phyloP scores from a whole-genome alignment of 2,113 vertebrate species.

The Leptosomus discolor region DNA sequence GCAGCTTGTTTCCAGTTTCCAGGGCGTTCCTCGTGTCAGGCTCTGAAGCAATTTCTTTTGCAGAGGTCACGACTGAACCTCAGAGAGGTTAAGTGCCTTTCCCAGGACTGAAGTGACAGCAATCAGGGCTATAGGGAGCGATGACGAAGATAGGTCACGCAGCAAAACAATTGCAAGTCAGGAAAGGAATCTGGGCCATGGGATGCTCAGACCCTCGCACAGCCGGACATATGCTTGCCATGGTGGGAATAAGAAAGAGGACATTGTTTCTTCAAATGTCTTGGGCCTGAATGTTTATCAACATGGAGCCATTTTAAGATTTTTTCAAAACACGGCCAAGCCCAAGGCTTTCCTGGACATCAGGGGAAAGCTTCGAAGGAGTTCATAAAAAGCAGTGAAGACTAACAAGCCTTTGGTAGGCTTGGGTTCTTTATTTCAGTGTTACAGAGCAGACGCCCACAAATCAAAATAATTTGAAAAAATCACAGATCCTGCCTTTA shows the following conservation, averaged over 20 bases:
- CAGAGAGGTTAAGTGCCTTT: constrained; percentile 29
- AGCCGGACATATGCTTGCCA: neutral
- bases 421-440: neutral
- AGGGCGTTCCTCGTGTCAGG: neutral
- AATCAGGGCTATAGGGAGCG: neutral
- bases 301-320: neutral
- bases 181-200: constrained; percentile 48
- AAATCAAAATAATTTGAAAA: neutral
- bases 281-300: neutral
- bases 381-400: neutral
- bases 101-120: neutral
- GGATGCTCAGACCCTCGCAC: neutral
- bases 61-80: constrained; percentile 24
- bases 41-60: neutral
- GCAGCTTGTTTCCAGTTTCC: neutral
- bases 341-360: neutral
- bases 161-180: constrained; percentile 39
- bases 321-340: neutral
- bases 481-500: neutral
- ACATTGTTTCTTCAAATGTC: constrained; percentile 17
- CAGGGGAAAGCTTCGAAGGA: neutral
- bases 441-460: neutral
- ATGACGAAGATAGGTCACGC: constrained; percentile 19
- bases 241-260: constrained; percentile 1
- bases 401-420: neutral